Evolutionary conservation across 2,797 vertebrate genomes (phyloP).

Genomic region (Trematomus bernacchii): DNA sequence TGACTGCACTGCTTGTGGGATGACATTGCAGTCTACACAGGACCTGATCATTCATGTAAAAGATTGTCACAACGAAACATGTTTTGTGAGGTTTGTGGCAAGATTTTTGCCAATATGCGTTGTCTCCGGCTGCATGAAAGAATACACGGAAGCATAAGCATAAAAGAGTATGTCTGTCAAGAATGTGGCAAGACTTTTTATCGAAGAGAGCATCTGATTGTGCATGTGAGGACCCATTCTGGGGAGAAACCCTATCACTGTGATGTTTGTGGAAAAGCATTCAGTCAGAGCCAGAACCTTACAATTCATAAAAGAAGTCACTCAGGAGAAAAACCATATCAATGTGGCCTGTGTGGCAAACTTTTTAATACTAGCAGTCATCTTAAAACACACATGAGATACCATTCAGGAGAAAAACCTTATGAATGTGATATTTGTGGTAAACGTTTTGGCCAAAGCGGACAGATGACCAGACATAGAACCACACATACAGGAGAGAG

Average conservation of each 20-base stretch:
- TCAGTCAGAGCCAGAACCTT: constrained; percentile 58
- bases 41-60: constrained; percentile 41
- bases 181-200: constrained; percentile 55
- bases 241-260: constrained; percentile 61
- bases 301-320: constrained; percentile 51
- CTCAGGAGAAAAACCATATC: constrained; percentile 50
- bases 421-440: constrained; percentile 49
- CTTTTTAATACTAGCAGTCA: constrained; percentile 41
- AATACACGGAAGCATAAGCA: constrained; percentile 16
- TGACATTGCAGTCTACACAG: not conserved
- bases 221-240: constrained; percentile 56
- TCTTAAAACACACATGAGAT: constrained; percentile 57
- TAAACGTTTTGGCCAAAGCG: constrained; percentile 43
- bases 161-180: constrained; percentile 39
- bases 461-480: constrained; percentile 48
- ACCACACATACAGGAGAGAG: constrained; percentile 47
- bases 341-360: constrained; percentile 50
- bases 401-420: constrained; percentile 55
- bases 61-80: constrained; percentile 13
- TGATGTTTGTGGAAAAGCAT: constrained; percentile 52
- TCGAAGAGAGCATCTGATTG: constrained; percentile 32
- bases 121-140: constrained; percentile 36
- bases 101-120: constrained; percentile 18
- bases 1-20: constrained; percentile 36
- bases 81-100: constrained; percentile 37